phyloP scores from a whole-genome alignment of 1,140 invertebrate genomes.

The Bradynema listronoti region DNA sequence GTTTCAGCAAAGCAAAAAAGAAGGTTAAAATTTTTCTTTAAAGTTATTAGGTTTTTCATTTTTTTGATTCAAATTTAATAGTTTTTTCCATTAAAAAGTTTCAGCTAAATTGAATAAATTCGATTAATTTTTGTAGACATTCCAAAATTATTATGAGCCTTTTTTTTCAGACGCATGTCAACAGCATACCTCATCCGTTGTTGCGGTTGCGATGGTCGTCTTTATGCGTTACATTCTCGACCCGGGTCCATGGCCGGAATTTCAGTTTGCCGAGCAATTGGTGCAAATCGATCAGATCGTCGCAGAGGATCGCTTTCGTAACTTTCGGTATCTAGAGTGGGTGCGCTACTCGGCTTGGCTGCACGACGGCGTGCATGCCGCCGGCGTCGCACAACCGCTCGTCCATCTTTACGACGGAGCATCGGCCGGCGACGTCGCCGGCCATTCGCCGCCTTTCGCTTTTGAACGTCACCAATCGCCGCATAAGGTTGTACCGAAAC shows the following conservation, averaged over 20 bases:
- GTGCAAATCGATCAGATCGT: slow-evolving; percentile 35
- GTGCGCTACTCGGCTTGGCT: slow-evolving; percentile 31
- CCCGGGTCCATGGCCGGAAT: slow-evolving; percentile 36
- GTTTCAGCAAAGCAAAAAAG: no score
- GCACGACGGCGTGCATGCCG: no score
- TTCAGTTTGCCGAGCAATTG: slow-evolving; percentile 28
- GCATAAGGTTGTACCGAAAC: slow-evolving; percentile 12
- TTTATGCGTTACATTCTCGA: slow-evolving; percentile 21
- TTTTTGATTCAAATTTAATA: no score
- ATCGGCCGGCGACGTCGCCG: background rate
- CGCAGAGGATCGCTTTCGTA: slow-evolving; percentile 26
- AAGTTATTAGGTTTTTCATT: no score
- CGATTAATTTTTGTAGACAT: background rate
- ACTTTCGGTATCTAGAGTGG: slow-evolving; percentile 36
- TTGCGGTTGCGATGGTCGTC: background rate
- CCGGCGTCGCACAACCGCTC: slow-evolving; percentile 3
- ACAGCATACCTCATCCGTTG: background rate
- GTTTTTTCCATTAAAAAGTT: no score
- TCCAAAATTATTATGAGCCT: background rate
- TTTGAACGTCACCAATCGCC: background rate
- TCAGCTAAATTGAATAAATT: no score
- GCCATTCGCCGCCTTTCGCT: slow-evolving; percentile 3
- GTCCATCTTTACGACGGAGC: background rate
- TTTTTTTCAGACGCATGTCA: background rate
- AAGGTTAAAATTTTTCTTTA: no score